phyloP scores from a whole-genome alignment of 2,797 vertebrate species.

The Chaetophractus vellerosus region DNA sequence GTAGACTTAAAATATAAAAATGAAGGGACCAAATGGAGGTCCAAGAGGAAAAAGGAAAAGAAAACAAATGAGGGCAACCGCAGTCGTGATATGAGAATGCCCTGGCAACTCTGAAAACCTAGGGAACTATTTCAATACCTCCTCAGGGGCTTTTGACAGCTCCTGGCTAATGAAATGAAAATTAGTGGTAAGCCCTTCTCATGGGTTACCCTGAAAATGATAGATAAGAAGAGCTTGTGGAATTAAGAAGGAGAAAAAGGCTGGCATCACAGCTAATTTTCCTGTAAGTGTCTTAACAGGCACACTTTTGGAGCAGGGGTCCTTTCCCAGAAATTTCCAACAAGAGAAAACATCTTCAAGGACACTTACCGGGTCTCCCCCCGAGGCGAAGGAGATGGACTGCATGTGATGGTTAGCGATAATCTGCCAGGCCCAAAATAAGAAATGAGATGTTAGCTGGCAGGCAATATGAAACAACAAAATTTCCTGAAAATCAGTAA shows the following conservation, averaged over 20 bases:
- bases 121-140: neutral
- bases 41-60: neutral
- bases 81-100: fast-evolving
- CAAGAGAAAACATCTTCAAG: neutral
- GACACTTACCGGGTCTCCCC: constrained; percentile 96
- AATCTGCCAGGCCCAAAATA: constrained; percentile 92
- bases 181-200: neutral
- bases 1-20: neutral
- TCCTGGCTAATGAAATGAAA: constrained; percentile 5
- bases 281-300: constrained; percentile 14
- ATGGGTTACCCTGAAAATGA: neutral
- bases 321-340: constrained; percentile 5
- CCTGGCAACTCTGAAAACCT: neutral
- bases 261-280: constrained; percentile 28
- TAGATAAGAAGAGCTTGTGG: constrained; percentile 57
- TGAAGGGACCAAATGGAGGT: neutral
- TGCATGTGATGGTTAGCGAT: constrained; percentile 99
- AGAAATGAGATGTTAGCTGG: neutral
- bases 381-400: constrained; percentile 99
- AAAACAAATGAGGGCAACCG: neutral
- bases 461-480: neutral
- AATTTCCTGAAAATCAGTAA: neutral
- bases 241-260: constrained; percentile 54
- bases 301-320: neutral
- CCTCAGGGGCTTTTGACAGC: neutral